Conservation (phyloP, 2,888 invertebrate species). For the Leucoptera coffeella region DNA sequence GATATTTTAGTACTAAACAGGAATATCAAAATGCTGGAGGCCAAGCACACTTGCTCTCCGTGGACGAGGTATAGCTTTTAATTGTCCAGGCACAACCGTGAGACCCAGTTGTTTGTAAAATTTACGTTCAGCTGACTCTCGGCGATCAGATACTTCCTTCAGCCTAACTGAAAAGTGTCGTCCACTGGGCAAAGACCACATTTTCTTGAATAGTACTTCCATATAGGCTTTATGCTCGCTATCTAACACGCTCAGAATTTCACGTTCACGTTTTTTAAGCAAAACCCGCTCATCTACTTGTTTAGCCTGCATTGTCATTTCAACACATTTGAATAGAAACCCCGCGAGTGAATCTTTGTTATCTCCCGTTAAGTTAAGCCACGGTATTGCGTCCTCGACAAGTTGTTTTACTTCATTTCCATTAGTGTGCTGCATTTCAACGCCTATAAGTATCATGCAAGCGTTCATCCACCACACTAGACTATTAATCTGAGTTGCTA, state of each 20-base stretch:
- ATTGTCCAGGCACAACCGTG: constrained; percentile 28
- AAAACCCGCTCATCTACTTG: constrained; percentile 32
- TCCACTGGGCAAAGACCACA: constrained; percentile 29
- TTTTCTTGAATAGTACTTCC: constrained; percentile 30
- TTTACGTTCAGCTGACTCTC: constrained; percentile 17
- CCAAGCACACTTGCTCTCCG: constrained; percentile 22
- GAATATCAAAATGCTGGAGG: constrained; percentile 31
- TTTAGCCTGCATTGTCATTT: constrained; percentile 24
- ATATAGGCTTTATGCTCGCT: constrained; percentile 22
- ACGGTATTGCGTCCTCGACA: constrained; percentile 36
- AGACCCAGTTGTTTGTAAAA: constrained; percentile 26
- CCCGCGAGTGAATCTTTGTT: constrained; percentile 33
- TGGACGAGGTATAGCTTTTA: constrained; percentile 18
- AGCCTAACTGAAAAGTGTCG: constrained; percentile 33
- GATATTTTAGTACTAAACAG: too few species aligned
- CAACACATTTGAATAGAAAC: constrained; percentile 30
- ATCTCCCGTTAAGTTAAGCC: too few species aligned
- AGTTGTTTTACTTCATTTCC: constrained; percentile 34
- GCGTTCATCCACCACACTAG: constrained; percentile 41
- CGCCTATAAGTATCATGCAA: constrained; percentile 34
- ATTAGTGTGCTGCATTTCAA: constrained; percentile 44
- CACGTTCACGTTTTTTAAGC: constrained; percentile 22
- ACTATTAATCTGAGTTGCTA: constrained; percentile 27
- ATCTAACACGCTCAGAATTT: constrained; percentile 24
- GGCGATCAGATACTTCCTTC: constrained; percentile 17